These are phyloP conservation scores for Physella acuta DNA, from an alignment of 1,140 invertebrate genomes.

Conservation along the genomic window DNA sequence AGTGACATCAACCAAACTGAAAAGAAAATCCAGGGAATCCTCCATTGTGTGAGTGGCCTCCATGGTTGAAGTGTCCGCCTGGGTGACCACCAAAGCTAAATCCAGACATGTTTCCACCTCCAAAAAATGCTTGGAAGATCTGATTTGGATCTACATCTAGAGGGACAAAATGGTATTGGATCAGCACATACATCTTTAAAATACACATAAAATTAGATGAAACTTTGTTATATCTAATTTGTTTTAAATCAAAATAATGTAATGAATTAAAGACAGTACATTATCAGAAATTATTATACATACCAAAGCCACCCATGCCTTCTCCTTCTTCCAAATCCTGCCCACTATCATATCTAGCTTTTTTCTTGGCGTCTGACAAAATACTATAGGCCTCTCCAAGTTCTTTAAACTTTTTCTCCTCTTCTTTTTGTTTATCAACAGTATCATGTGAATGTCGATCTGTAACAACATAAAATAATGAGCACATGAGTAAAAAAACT, in stretches of 20 bases:
- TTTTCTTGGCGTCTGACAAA: constrained; percentile 58
- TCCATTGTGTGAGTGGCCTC: constrained; percentile 34
- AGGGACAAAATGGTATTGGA: constrained; percentile 58
- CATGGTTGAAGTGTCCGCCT: constrained; percentile 28
- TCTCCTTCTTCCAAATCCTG: constrained; percentile 48
- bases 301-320: constrained; percentile 34
- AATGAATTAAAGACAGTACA: not conserved
- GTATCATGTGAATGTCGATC: constrained; percentile 87
- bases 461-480: constrained; percentile 39
- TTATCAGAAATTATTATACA: constrained; percentile 1
- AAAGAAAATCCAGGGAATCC: constrained; percentile 68
- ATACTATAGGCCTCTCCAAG: constrained; percentile 59
- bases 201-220: not conserved
- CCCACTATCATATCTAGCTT: constrained; percentile 56
- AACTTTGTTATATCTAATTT: not conserved
- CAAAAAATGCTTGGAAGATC: constrained; percentile 80
- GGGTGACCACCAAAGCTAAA: constrained; percentile 63
- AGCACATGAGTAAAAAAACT: too few species aligned
- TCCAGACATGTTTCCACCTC: constrained; percentile 46
- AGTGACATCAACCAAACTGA: constrained; percentile 67
- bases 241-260: not conserved
- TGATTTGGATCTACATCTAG: constrained; percentile 74
- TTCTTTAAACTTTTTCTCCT: constrained; percentile 72
- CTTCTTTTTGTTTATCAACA: constrained; percentile 80
- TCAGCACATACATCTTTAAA: not conserved